Percentiles rank a stretch among this genome's conserved stretches.
Conservation (phyloP, 2,113 vertebrate species). For the Gymnorhina tibicen region DNA sequence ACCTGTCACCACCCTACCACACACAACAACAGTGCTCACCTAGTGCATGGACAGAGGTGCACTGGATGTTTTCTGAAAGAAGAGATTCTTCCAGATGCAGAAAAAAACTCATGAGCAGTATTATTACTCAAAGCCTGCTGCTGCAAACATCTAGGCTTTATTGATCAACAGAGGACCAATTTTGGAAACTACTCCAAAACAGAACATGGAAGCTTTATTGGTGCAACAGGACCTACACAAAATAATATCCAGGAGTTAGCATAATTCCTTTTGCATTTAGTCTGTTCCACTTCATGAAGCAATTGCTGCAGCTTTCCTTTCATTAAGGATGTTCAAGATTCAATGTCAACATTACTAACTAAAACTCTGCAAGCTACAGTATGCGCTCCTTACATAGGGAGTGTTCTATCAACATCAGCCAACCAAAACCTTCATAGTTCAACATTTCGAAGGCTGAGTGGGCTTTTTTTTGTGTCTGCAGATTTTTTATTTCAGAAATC, state of each 20-base stretch:
- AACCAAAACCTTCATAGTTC: background rate
- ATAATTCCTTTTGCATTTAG: background rate
- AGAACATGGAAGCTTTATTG: background rate
- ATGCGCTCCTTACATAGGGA: fast-evolving
- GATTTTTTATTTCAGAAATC: background rate
- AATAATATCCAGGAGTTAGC: background rate
- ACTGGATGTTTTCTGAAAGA: background rate
- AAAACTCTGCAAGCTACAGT: background rate
- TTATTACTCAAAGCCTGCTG: background rate
- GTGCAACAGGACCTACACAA: background rate
- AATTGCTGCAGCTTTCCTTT: background rate
- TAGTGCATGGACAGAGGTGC: background rate
- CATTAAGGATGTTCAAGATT: background rate
- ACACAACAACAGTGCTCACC: fast-evolving
- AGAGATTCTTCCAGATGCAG: background rate
- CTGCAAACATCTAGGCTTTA: background rate
- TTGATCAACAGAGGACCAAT: background rate
- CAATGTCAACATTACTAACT: background rate
- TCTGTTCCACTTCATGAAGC: background rate
- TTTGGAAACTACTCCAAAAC: background rate
- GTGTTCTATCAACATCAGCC: background rate
- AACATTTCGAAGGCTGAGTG: background rate
- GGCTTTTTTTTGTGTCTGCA: fast-evolving
- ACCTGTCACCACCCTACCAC: too few relatives aligned
- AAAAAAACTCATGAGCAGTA: background rate